Conservation (phyloP, 2,113 vertebrate genomes). For the Anarhynchus alexandrinus region DNA sequence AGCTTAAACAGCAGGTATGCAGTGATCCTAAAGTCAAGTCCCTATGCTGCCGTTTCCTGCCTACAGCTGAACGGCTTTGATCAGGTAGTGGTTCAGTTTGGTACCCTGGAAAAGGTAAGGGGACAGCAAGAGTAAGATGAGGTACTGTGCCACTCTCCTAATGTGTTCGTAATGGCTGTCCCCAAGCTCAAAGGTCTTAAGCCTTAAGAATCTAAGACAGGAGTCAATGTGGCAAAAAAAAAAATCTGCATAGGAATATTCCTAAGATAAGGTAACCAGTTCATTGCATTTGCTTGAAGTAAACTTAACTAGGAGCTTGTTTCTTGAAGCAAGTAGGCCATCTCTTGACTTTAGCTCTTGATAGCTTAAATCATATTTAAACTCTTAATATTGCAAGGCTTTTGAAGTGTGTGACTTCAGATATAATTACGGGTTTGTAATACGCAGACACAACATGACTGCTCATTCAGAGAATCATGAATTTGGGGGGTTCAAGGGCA, state of each 20-base stretch:
- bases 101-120: background rate
- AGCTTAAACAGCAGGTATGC: background rate
- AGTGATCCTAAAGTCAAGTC: background rate
- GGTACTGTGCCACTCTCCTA: background rate
- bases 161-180: background rate
- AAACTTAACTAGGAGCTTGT: background rate
- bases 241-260: background rate
- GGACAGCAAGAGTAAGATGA: background rate
- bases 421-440: background rate
- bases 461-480: background rate
- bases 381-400: background rate
- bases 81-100: background rate
- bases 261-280: background rate
- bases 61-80: background rate
- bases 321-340: background rate
- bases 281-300: background rate
- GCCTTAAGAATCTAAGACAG: background rate
- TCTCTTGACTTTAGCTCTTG: background rate
- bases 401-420: background rate
- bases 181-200: background rate
- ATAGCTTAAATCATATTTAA: background rate
- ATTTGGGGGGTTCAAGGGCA: constrained; percentile 33
- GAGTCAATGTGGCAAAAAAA: background rate
- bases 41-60: background rate
- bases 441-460: background rate